Base-by-base conservation (phyloP, 2,888 invertebrate genomes). In the Ferdinandea cuprea region DNA sequence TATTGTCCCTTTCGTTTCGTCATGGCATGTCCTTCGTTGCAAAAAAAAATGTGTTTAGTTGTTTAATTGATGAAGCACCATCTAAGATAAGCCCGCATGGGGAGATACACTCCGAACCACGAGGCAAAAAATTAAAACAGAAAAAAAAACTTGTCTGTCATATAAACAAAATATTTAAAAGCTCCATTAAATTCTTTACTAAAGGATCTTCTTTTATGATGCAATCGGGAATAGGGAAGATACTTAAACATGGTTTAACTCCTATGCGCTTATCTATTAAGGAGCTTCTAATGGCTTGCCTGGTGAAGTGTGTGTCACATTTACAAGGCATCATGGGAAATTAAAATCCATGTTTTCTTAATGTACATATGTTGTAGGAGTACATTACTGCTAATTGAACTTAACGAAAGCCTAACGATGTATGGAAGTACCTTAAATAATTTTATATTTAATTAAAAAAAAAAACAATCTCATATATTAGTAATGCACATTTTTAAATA, bases 261-360 rank as follows among this genome's bases (percentile, higher is more conserved):
- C 25, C 48, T 15, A 37, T 9, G 48, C 48, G 25, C 11, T 44
- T 48, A 63, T 63, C 35, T 30, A 48, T 63, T 48, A 37, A 7
- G 2, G 1, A 15, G n/a, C 35, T 13, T 6, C 25, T 35, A 35
- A 30, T 30, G 30, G 2, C n/a, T 9, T 37, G 17, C 21, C 13
- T 48, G 8, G 17, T 11, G 44, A 6, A 15, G 25, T 46, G 37
- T 50, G 15, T 40, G 42, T 35, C 42, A 35, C 40, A 63, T 52
- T 54, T 63, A 56, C 30, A 50, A 61, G 68, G 69, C 40, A 50
- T 32, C 72, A 56, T 80, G 80, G 80, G 80, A 80, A 80, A 80
- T 80, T 74, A 74, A 63, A 56, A 44, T 56, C 11, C 69, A 80
- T 80, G 74, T 80, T 50, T 80, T 50, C 40, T 37, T 80, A 80